A percentile compares a stretch with the other conserved stretches of the same genome.
phyloP scores from a whole-genome alignment of 2,888 invertebrate genomes.

The Phlogophora meticulosa region DNA sequence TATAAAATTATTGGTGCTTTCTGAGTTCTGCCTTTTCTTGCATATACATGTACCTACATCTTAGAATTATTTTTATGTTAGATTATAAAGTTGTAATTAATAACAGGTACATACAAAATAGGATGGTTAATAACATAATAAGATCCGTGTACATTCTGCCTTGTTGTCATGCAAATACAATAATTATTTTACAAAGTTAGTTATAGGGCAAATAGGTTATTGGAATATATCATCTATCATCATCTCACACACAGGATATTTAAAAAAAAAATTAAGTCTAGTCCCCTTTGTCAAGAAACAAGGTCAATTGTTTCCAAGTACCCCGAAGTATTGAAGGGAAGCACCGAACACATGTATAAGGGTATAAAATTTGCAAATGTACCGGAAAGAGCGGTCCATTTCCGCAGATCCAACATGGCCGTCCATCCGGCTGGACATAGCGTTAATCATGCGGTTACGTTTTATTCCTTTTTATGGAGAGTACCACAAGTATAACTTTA shows the following conservation, averaged over 20 bases:
- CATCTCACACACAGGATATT: not conserved
- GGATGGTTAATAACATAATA: no score
- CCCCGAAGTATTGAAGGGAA: constrained; percentile 24
- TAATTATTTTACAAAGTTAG: no score
- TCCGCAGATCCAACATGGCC: constrained; percentile 67
- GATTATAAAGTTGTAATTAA: no score
- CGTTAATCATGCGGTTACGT: constrained; percentile 37
- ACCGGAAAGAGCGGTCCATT: constrained; percentile 61
- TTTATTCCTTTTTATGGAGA: constrained; percentile 33
- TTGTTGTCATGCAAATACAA: no score
- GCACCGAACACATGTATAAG: constrained; percentile 27
- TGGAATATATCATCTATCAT: no score
- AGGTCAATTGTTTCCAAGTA: constrained; percentile 28
- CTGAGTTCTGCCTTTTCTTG: no score
- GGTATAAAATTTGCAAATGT: constrained; percentile 64
- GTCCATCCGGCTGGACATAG: constrained; percentile 57
- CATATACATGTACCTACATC: no score
- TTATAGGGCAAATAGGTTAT: no score
- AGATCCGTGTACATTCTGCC: no score
- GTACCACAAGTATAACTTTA: not conserved
- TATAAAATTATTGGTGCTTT: no score
- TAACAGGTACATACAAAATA: no score
- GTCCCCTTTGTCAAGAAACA: constrained; percentile 29
- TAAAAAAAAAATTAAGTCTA: not conserved
- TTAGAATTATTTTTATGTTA: no score